Conservation (phyloP, 2,888 invertebrate species). For the Resseliella maxima region DNA sequence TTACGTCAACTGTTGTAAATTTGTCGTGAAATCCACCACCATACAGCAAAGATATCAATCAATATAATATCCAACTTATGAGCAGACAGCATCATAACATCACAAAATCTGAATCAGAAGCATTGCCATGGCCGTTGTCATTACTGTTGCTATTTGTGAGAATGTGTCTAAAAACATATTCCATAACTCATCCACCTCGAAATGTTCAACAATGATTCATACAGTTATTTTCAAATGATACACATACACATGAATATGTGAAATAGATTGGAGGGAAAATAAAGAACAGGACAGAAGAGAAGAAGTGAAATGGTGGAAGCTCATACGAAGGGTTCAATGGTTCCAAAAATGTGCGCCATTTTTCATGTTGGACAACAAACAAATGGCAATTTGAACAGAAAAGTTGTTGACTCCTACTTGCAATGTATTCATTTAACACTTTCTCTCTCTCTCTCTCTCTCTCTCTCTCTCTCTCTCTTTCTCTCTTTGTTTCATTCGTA, state of each 20-base stretch:
- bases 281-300: no score
- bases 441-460: not conserved
- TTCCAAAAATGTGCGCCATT: not conserved
- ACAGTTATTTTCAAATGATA: not conserved
- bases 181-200: not conserved
- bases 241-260: not conserved
- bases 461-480: not conserved
- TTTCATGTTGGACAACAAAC: slow-evolving; percentile 18
- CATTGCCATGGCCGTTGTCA: not conserved
- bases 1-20: not conserved
- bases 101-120: not conserved
- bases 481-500: not conserved
- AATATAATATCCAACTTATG: slow-evolving; percentile 2
- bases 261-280: no score
- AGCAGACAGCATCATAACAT: not conserved
- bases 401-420: not conserved
- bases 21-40: not conserved
- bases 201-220: slow-evolving; percentile 35
- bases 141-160: not conserved
- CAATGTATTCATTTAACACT: not conserved
- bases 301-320: not conserved
- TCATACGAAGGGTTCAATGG: not conserved
- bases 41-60: slow-evolving; percentile 5
- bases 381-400: not conserved
- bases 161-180: not conserved